A percentile compares a stretch with the other conserved stretches of the same genome.
These are phyloP conservation scores for Psephotus haematonotus DNA, from an alignment of 2,113 vertebrate species.

Conservation along the genomic window DNA sequence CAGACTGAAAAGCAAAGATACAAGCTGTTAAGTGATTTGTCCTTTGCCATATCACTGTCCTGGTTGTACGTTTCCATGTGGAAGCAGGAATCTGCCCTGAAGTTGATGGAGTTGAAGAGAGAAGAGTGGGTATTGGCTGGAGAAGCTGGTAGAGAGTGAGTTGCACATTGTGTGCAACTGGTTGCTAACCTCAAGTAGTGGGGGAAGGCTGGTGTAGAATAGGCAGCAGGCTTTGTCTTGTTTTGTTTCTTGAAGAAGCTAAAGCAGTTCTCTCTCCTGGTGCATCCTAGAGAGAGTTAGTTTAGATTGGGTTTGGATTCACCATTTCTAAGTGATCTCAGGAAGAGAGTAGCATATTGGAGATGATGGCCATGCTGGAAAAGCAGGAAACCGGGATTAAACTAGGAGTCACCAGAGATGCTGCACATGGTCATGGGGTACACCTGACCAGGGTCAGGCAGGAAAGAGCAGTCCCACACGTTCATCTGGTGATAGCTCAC, in stretches of 20 bases:
- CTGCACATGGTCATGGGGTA: rapidly evolving
- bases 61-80: background rate
- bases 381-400: background rate
- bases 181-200: background rate
- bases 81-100: background rate
- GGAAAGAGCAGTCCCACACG: background rate
- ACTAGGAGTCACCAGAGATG: background rate
- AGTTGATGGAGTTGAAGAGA: background rate
- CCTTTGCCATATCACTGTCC: background rate
- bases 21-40: background rate
- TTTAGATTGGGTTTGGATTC: background rate
- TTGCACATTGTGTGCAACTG: rapidly evolving
- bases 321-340: background rate
- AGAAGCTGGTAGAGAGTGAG: background rate
- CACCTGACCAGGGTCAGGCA: background rate
- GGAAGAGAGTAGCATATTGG: background rate
- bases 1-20: background rate
- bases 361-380: background rate
- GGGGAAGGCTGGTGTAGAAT: background rate
- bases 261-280: background rate
- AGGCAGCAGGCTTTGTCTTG: background rate
- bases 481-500: background rate
- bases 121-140: background rate
- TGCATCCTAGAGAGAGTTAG: background rate
- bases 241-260: background rate